Conservation (phyloP, 2,113 vertebrate genomes). For the Steatornis caripensis region DNA sequence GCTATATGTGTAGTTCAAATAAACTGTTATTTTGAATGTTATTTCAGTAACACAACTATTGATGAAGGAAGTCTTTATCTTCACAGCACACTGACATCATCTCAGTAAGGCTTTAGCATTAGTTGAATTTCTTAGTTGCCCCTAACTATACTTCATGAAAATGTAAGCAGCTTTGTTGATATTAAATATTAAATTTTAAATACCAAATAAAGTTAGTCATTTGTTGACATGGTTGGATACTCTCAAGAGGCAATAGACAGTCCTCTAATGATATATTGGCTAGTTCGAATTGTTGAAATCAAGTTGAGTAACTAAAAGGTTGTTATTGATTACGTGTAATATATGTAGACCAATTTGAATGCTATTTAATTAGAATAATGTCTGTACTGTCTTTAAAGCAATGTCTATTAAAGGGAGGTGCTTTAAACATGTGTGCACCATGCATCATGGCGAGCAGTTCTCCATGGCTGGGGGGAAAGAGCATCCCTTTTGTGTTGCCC, state of each 20-base stretch:
- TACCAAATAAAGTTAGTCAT: neutral
- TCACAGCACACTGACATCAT: neutral
- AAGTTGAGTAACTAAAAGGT: neutral
- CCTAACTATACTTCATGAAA: neutral
- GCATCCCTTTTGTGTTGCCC: neutral
- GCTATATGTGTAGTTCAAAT: neutral
- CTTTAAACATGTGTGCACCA: fast-evolving
- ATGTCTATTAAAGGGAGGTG: neutral
- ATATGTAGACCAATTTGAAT: neutral
- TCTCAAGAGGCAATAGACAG: neutral
- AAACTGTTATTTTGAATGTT: neutral
- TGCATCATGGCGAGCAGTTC: neutral
- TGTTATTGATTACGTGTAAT: neutral
- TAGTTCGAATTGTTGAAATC: neutral
- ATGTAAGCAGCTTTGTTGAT: neutral
- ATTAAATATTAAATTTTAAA: neutral
- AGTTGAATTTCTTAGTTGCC: neutral
- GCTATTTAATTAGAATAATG: neutral
- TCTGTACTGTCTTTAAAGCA: neutral
- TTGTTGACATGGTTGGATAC: neutral
- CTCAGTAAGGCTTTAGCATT: neutral
- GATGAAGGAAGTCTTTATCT: neutral
- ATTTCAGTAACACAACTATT: neutral
- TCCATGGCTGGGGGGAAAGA: fast-evolving
- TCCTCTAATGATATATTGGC: neutral